These are phyloP conservation scores for Eurystomus glaucurus DNA, from an alignment of 2,797 vertebrate species.

Conservation along the genomic window DNA sequence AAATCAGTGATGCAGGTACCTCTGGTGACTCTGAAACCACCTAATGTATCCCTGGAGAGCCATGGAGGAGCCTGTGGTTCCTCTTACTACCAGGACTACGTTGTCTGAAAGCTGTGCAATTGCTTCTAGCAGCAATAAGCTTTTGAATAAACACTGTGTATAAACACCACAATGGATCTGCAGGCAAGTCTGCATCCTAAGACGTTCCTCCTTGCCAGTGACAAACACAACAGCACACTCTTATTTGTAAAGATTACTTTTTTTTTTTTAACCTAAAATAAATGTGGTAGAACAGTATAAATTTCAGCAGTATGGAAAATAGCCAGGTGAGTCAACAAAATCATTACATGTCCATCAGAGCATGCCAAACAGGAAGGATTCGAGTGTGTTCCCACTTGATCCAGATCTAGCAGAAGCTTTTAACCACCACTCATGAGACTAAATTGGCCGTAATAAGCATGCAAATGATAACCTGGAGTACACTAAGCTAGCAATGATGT, in stretches of 20 bases:
- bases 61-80: neutral
- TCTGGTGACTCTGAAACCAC: neutral
- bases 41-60: neutral
- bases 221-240: neutral
- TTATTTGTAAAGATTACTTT: neutral
- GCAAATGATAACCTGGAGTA: neutral
- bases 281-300: neutral
- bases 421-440: neutral
- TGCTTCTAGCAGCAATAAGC: neutral
- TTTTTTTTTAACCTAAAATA: neutral
- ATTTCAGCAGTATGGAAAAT: neutral
- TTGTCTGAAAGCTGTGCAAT: neutral
- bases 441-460: neutral
- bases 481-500: neutral
- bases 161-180: neutral
- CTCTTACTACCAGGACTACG: neutral
- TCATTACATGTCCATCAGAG: neutral
- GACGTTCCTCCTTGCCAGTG: neutral
- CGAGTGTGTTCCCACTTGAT: neutral
- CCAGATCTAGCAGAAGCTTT: neutral
- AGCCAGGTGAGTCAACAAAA: neutral
- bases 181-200: neutral
- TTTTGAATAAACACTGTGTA: neutral
- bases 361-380: neutral
- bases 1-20: neutral